These are phyloP conservation scores for Margarornis squamiger DNA, from an alignment of 2,797 vertebrate genomes.

Conservation along the genomic window DNA sequence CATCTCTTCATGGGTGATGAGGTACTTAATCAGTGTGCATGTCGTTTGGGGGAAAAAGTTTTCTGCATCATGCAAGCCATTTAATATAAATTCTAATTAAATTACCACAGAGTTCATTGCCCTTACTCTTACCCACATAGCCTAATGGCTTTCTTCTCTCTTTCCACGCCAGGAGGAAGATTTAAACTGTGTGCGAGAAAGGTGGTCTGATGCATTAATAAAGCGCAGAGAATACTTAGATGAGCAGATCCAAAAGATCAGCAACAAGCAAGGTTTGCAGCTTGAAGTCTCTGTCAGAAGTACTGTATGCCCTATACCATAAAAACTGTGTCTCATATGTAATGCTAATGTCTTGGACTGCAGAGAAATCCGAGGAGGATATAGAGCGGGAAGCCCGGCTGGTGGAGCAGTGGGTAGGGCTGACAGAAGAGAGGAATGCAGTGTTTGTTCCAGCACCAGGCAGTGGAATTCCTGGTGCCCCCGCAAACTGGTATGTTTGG, in stretches of 20 bases:
- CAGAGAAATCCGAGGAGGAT: constrained; percentile 95
- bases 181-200: constrained; percentile 91
- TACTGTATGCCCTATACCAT: neutral
- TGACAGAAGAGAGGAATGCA: constrained; percentile 95
- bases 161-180: constrained; percentile 89
- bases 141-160: neutral
- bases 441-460: constrained; percentile 93
- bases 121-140: neutral
- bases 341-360: neutral
- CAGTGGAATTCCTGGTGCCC: constrained; percentile 94
- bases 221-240: constrained; percentile 96
- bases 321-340: neutral
- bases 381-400: constrained; percentile 91
- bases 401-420: constrained; percentile 96
- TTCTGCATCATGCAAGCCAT: constrained; percentile 42
- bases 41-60: neutral
- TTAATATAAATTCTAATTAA: constrained; percentile 52
- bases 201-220: constrained; percentile 95
- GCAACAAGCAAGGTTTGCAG: constrained; percentile 88
- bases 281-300: neutral
- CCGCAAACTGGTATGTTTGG: constrained; percentile 87
- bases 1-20: constrained; percentile 33
- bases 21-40: constrained; percentile 55
- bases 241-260: constrained; percentile 97
- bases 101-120: neutral